These are phyloP conservation scores for Pristionchus arcanus DNA, from an alignment of 2,888 invertebrate genomes.

Conservation along the genomic window DNA sequence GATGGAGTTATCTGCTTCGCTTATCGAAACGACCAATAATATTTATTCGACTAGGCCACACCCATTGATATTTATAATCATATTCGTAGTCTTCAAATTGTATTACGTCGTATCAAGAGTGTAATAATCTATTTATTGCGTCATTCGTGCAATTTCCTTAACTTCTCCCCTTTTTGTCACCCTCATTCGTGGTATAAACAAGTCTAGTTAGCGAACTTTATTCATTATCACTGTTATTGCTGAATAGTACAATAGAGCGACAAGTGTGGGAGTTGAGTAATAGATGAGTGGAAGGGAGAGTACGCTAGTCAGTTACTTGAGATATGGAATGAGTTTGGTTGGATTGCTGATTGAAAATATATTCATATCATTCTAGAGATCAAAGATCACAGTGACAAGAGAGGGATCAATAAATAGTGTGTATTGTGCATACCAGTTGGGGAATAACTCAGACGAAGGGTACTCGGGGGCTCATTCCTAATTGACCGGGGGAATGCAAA, in stretches of 20 bases:
- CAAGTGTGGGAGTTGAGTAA: not conserved
- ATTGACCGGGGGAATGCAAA: not conserved
- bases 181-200: not conserved
- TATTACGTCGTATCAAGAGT: not conserved
- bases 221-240: slow-evolving; percentile 25
- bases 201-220: slow-evolving; percentile 28
- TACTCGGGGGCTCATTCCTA: not conserved
- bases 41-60: not conserved
- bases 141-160: not conserved
- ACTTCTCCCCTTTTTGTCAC: not conserved
- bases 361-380: not conserved
- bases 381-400: slow-evolving; percentile 2
- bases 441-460: not conserved
- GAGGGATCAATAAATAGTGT: no score
- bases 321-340: slow-evolving; percentile 30
- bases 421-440: slow-evolving; percentile 11
- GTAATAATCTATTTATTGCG: slow-evolving; percentile 6
- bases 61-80: not conserved
- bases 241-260: slow-evolving; percentile 9
- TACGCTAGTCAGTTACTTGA: not conserved
- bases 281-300: slow-evolving; percentile 5
- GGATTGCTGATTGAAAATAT: not conserved
- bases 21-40: slow-evolving; percentile 44
- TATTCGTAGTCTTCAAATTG: not conserved
- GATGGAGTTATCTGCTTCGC: slow-evolving; percentile 54